Conservation (phyloP, 1,140 invertebrate genomes). For the Scylla paramamosain region DNA sequence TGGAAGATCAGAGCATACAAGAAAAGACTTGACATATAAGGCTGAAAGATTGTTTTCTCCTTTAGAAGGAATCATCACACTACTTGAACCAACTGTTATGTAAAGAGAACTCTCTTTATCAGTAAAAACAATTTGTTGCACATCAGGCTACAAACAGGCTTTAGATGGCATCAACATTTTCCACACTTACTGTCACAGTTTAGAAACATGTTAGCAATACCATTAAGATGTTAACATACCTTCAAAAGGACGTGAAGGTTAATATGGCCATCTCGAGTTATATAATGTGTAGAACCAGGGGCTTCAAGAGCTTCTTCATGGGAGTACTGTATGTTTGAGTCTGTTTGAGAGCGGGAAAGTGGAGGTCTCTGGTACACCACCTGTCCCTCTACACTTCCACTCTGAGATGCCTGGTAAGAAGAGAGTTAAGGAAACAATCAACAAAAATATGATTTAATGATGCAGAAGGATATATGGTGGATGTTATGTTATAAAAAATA, state of each 20-base stretch:
- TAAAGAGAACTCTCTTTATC: too few species aligned
- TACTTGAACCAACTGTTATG: too few species aligned
- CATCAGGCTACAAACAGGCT: too few species aligned
- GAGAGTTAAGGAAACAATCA: neutral
- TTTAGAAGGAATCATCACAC: too few species aligned
- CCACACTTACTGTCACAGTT: too few species aligned
- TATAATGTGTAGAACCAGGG: constrained; percentile 93
- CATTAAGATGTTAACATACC: constrained; percentile 81
- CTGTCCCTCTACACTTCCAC: constrained; percentile 72
- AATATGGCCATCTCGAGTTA: constrained; percentile 96
- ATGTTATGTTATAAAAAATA: too few species aligned
- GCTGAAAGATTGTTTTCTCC: too few species aligned
- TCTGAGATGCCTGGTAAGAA: constrained; percentile 81
- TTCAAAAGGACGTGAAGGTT: constrained; percentile 94
- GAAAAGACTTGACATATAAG: too few species aligned
- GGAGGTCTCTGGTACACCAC: constrained; percentile 79
- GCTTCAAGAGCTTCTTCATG: constrained; percentile 90
- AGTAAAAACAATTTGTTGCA: too few species aligned
- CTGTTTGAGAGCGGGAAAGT: constrained; percentile 93
- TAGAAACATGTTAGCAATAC: too few species aligned
- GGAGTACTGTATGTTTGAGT: constrained; percentile 95
- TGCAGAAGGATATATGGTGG: neutral
- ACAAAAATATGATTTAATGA: neutral
- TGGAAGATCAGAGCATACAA: too few species aligned
- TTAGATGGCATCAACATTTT: too few species aligned